phyloP scores from a whole-genome alignment of 2,113 vertebrate genomes.

The Okapia johnstoni region DNA sequence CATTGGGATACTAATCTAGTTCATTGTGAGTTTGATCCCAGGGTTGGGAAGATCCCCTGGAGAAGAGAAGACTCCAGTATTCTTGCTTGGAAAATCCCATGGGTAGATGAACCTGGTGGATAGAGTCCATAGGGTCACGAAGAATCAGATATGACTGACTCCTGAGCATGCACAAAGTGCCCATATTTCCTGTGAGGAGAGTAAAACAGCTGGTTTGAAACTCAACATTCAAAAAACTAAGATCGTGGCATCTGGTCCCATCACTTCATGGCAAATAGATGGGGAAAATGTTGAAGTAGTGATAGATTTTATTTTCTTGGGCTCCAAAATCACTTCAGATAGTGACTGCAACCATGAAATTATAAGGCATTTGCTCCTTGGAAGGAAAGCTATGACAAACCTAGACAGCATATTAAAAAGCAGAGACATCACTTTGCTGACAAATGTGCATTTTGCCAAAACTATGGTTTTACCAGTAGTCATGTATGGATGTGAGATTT shows the following conservation, averaged over 20 bases:
- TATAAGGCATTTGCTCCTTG: not conserved
- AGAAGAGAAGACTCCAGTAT: not conserved
- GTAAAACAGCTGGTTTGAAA: not conserved
- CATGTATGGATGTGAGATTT: not conserved
- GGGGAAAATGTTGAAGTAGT: not conserved
- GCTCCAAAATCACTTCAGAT: not conserved
- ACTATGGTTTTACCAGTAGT: not conserved
- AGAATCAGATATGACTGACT: not conserved
- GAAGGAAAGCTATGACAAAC: not conserved
- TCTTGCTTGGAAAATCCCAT: not conserved
- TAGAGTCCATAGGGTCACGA: not conserved
- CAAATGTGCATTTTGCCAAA: not conserved
- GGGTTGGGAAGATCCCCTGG: not conserved
- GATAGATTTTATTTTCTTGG: not conserved
- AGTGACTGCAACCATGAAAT: not conserved
- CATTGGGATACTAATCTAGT: not conserved
- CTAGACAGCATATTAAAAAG: not conserved
- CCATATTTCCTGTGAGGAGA: not conserved
- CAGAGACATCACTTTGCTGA: not conserved
- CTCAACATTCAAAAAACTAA: not conserved
- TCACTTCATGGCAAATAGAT: not conserved
- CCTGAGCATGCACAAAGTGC: not conserved
- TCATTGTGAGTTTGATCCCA: not conserved
- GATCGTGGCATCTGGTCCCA: not conserved
- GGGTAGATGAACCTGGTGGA: not conserved